Base-by-base conservation (phyloP, 1,140 invertebrate genomes). In the Meloidogyne hapla region DNA sequence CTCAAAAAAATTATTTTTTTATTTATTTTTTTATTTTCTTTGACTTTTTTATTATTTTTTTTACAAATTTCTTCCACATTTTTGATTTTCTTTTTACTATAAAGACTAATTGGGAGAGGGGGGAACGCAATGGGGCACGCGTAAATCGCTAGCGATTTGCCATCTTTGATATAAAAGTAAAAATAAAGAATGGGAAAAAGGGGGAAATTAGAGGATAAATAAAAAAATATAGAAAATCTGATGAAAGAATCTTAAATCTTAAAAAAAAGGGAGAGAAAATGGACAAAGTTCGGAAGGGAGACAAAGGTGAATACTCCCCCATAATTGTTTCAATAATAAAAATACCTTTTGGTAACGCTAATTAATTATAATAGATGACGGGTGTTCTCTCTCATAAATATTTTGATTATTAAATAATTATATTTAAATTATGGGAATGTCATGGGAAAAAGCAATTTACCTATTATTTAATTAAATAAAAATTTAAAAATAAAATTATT, bases 171-270 rank as follows among this genome's bases (percentile, higher is more conserved):
- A 56, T n/a, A 56, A 13, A 21, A 21, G n/a, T n/a, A n/a, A 56
- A 56, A 6, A n/a, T n/a, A 56, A n/a, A 6, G 5, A 8, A 56
- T 33, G 33, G 33, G 28, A n/a, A 42, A 56, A n/a, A 21, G 6
- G 38, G 40, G 18, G 28, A 69, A 69, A 69, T 25, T 40, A 69
- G 13, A 23, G 67, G 67, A 69, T 33, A 25, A 33, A 48, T 21
- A 21, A 25, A 67, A 67, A n/a, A 67, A n/a, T n/a, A n/a, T n/a
- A 66, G 64, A 28, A 33, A 69, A 33, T 15, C 21, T 25, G 28
- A 33, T 45, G 67, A 25, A 18, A 69, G 13, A 69, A 69, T 23
- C n/a, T 23, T 21, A 13, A 45, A 12, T n/a, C n/a, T n/a, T n/a
- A 69, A 69, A 45, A 69, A 45, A 33, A 10, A 45, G 33, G 13